Conservation (phyloP, 2,888 invertebrate genomes). For the Ennomos quercinarius region DNA sequence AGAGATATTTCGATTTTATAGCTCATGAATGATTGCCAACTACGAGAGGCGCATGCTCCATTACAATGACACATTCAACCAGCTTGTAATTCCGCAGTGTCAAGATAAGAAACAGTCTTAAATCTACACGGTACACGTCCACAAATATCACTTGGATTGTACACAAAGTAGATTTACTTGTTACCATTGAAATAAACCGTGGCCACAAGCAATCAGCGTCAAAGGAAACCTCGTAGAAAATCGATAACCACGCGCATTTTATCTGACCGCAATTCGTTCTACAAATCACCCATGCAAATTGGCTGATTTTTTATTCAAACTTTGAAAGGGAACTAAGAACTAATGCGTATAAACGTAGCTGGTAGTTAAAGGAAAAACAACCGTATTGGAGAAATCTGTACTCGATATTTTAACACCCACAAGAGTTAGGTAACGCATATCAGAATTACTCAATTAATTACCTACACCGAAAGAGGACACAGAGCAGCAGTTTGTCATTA, state of each 20-base stretch:
- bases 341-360: conserved; percentile 7
- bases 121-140: conserved; percentile 20
- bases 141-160: conserved; percentile 14
- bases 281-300: conserved; percentile 59
- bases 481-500: conserved; percentile 48
- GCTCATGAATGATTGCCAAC: conserved; percentile 1
- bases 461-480: conserved; percentile 32
- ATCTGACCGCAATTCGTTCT: conserved; percentile 45
- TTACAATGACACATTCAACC: conserved; percentile 17
- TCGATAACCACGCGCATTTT: conserved; percentile 49
- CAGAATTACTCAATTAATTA: conserved; percentile 13
- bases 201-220: conserved; percentile 32
- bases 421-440: too few species aligned
- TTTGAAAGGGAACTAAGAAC: conserved; percentile 13
- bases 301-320: conserved; percentile 55
- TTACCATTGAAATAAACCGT: conserved; percentile 34
- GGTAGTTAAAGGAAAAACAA: conserved; percentile 31
- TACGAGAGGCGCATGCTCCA: conserved; percentile 11
- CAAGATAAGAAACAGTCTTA: conserved; percentile 26
- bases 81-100: conserved; percentile 14
- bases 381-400: conserved; percentile 3
- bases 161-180: conserved; percentile 33
- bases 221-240: conserved; percentile 42
- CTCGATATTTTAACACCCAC: too few species aligned
- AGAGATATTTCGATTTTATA: too few species aligned